Percentiles rank a stretch among this genome's conserved stretches.
Evolutionary conservation across 53 echinoderm and acorn worm species (phyloP).

Genomic region (Arbacia lixula): DNA sequence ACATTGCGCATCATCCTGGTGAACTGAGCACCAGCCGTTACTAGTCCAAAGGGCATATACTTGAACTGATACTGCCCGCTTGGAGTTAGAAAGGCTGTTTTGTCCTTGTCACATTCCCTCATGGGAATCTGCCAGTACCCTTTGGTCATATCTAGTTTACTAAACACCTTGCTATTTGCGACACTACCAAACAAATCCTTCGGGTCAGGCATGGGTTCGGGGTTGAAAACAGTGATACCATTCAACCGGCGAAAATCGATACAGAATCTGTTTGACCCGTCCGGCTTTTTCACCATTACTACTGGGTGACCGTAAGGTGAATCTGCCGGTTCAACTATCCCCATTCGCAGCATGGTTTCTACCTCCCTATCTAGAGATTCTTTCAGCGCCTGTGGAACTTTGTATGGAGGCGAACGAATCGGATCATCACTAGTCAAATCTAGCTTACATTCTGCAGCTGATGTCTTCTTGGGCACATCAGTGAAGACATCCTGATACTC

Average conservation of each 20-base stretch:
- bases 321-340: constrained; percentile 15
- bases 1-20: constrained; percentile 63
- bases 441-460: constrained; percentile 16
- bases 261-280: constrained; percentile 30
- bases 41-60: constrained; percentile 81
- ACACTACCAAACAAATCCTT: constrained; percentile 8
- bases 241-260: constrained; percentile 21
- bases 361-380: constrained; percentile 6
- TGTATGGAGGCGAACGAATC: constrained; percentile 13
- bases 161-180: not conserved
- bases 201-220: constrained; percentile 28
- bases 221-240: constrained; percentile 16
- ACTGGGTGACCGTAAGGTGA: constrained; percentile 35
- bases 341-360: constrained; percentile 8
- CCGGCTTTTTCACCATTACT: constrained; percentile 38
- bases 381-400: constrained; percentile 25
- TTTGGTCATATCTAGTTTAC: constrained; percentile 32
- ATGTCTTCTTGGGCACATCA: constrained; percentile 15
- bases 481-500: constrained; percentile 17
- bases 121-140: constrained; percentile 76
- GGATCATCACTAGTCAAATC: constrained; percentile 33
- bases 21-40: constrained; percentile 69
- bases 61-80: constrained; percentile 66
- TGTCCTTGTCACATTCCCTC: constrained; percentile 57
- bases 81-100: constrained; percentile 64